phyloP scores from a whole-genome alignment of 1,140 invertebrate genomes.

The Cydia fagiglandana region DNA sequence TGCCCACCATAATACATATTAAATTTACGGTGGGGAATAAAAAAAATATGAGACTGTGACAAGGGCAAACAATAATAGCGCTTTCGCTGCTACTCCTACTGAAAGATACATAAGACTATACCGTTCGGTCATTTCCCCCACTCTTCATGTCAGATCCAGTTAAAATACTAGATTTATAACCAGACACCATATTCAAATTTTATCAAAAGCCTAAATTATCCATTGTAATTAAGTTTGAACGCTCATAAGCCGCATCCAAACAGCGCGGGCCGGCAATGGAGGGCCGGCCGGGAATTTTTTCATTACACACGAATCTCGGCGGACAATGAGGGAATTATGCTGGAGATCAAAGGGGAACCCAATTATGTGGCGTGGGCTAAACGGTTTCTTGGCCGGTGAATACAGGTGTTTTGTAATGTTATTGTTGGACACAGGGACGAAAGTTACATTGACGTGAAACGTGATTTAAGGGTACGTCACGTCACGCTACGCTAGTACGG shows the following conservation, averaged over 20 bases:
- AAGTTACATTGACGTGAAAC: not conserved
- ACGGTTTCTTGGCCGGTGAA: not conserved
- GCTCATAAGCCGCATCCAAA: conserved; percentile 19
- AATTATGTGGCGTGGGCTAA: conserved; percentile 13
- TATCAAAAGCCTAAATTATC: not conserved
- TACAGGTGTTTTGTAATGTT: not conserved
- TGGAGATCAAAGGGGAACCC: conserved; percentile 21
- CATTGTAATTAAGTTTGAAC: not conserved
- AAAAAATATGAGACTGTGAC: too few relatives aligned
- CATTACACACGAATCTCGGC: conserved; percentile 22
- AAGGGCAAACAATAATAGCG: too few relatives aligned
- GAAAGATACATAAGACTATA: too few relatives aligned
- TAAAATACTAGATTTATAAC: too few relatives aligned
- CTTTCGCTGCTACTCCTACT: too few relatives aligned
- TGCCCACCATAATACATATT: too few relatives aligned
- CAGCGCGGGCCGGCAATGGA: conserved; percentile 7
- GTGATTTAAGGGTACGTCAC: not conserved
- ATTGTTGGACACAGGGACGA: not conserved
- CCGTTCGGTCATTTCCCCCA: too few relatives aligned
- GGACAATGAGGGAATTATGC: conserved; percentile 13
- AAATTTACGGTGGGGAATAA: too few relatives aligned
- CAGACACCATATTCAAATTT: not conserved
- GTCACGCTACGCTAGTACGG: too few relatives aligned
- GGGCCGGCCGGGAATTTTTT: conserved; percentile 23
- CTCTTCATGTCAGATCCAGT: too few relatives aligned